Percentiles rank a stretch among this genome's conserved stretches.
Evolutionary conservation across 2,797 vertebrate species (phyloP).

Genomic region (Takifugu ocellatus): DNA sequence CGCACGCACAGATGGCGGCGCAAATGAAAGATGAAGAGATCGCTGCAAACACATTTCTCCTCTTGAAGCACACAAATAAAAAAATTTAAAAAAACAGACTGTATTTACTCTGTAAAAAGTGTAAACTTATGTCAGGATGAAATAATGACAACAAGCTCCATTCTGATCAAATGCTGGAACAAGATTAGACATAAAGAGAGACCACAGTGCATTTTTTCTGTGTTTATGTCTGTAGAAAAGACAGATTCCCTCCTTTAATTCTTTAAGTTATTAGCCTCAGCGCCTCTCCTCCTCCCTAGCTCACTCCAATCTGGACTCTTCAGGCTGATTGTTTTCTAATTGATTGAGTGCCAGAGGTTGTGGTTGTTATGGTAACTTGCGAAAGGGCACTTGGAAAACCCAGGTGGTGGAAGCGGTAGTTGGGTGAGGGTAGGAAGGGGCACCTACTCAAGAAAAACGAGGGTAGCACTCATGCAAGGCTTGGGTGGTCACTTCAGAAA

Average conservation of each 20-base stretch:
- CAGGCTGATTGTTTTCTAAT: slow-evolving; percentile 79
- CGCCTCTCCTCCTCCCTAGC: slow-evolving; percentile 22
- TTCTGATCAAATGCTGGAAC: too few relatives aligned
- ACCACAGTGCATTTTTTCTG: too few relatives aligned
- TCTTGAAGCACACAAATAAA: too few relatives aligned
- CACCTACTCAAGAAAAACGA: slow-evolving; percentile 59
- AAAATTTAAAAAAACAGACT: too few relatives aligned
- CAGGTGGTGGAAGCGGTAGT: slow-evolving; percentile 33
- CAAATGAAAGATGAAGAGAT: too few relatives aligned
- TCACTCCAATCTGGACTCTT: slow-evolving; percentile 52
- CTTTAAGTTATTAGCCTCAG: slow-evolving; percentile 32
- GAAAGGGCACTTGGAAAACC: slow-evolving; percentile 55
- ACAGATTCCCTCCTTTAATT: slow-evolving; percentile 10
- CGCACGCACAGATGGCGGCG: too few relatives aligned
- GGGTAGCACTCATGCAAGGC: slow-evolving; percentile 57
- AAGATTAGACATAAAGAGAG: too few relatives aligned
- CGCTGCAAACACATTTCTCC: too few relatives aligned
- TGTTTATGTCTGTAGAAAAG: too few relatives aligned
- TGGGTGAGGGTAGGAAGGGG: slow-evolving; percentile 35
- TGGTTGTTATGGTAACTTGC: slow-evolving; percentile 78
- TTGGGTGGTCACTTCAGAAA: slow-evolving; percentile 65
- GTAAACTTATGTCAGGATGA: too few relatives aligned
- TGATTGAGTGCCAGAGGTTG: slow-evolving; percentile 74
- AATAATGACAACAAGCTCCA: too few relatives aligned
- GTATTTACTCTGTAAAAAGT: too few relatives aligned